Base-by-base conservation (phyloP, 2,888 invertebrate species). In the Limnephilus auricula region DNA sequence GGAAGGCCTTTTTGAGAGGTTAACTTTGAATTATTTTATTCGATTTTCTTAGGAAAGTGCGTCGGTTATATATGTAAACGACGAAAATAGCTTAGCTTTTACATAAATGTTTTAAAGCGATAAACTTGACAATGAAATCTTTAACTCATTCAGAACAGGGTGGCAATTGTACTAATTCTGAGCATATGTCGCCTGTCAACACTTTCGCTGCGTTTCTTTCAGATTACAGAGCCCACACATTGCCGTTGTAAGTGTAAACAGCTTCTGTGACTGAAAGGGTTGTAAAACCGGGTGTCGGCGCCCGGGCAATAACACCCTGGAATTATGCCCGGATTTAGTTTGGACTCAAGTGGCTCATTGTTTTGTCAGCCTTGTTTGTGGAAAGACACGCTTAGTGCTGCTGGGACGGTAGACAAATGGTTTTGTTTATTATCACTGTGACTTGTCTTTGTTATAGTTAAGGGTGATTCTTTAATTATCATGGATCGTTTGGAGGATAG, bases 281-380 rank as follows among this genome's bases (percentile, higher is more conserved):
- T 82, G 82, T 82, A 82, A 82, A 82, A 82, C 82, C 82, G 82
- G 34, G 31, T 82, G 34, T 82, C 34, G 32, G 34, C 34, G 34
- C 34, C 25, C 82, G 82, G 82, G 65, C 65, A 65, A 65, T 65
- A 65, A 65, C 25, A 65, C 65, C 65, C 65, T 0, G 4, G 65
- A 65, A 65, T 65, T 65, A 65, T 65, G 65, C 65, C 65, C 65
- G 65, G 82, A 34, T 82, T 82, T 34, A 82, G 34, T 34, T 13
- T 82, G 82, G 82, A 34, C 32, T 25, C 82, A 82, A 82, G 32
- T 34, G 32, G 82, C n/a, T 82, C 82, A 82, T 82, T 82, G 82
- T 82, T 82, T 32, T 82, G 34, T 32, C 82, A 82, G 82, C 12
- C 34, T 82, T 82, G 82, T 82, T 82, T 82, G 34, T 82, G 34